Evolutionary conservation across 2,888 invertebrate genomes (phyloP).

Genomic region (Macrosoma leucophasiata): DNA sequence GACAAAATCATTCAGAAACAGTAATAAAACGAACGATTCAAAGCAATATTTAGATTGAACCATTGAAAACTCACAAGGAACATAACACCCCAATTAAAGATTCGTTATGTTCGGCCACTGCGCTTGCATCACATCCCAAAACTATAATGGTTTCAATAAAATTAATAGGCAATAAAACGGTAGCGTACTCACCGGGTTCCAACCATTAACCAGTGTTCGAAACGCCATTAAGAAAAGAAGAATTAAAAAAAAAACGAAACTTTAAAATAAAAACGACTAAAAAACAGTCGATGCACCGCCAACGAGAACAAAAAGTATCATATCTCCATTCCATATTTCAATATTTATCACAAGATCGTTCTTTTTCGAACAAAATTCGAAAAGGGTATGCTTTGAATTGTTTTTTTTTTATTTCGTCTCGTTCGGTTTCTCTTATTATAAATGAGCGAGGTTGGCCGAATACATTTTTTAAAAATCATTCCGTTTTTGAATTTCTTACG

Average conservation of each 20-base stretch:
- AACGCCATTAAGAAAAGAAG: slow-evolving; percentile 46
- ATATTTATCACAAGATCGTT: slow-evolving; percentile 71
- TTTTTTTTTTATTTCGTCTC: slow-evolving; percentile 37
- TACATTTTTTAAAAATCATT: slow-evolving; percentile 53
- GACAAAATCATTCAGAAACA: no score
- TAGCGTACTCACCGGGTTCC: slow-evolving; percentile 47
- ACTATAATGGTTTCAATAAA: slow-evolving; percentile 37
- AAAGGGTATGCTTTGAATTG: slow-evolving; percentile 41
- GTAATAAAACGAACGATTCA: no score
- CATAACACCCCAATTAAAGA: slow-evolving; percentile 32
- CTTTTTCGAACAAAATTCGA: slow-evolving; percentile 69
- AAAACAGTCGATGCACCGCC: slow-evolving; percentile 15
- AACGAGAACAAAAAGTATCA: slow-evolving; percentile 52
- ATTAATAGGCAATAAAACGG: slow-evolving; percentile 67
- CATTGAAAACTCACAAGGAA: slow-evolving; percentile 16
- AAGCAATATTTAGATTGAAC: slow-evolving; percentile 14
- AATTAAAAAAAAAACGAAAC: slow-evolving; percentile 34
- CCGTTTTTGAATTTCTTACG: slow-evolving; percentile 47
- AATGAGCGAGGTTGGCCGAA: slow-evolving; percentile 49
- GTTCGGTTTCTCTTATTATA: slow-evolving; percentile 57
- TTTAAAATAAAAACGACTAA: slow-evolving; percentile 21
- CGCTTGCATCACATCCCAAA: slow-evolving; percentile 27
- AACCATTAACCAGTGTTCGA: slow-evolving; percentile 51
- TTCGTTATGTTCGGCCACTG: slow-evolving; percentile 28
- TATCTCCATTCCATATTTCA: slow-evolving; percentile 71